These are phyloP conservation scores for Microtus oregoni DNA, from an alignment of 2,113 vertebrate species.

Conservation along the genomic window DNA sequence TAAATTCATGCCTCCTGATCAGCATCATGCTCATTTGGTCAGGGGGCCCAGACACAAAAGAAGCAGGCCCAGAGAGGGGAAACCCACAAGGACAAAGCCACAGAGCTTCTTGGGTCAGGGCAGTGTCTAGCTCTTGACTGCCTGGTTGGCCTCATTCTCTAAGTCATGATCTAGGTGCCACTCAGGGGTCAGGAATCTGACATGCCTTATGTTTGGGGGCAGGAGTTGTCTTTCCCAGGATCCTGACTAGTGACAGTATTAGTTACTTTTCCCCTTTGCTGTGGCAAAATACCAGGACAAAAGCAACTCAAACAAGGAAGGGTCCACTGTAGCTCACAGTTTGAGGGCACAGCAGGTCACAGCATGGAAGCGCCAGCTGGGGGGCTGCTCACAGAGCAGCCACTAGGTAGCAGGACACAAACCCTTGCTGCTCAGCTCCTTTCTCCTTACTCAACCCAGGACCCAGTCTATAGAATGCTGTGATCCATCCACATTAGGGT, in stretches of 20 bases:
- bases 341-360: not conserved
- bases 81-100: rapidly evolving
- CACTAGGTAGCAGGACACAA: not conserved
- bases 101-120: not conserved
- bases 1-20: rapidly evolving
- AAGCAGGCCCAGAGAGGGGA: not conserved
- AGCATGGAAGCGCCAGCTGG: not conserved
- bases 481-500: not conserved
- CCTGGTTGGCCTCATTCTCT: not conserved
- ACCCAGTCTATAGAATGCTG: not conserved
- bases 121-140: not conserved
- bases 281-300: not conserved
- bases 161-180: not conserved
- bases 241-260: not conserved
- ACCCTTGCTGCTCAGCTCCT: too few relatives aligned
- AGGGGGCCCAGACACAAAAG: too few relatives aligned
- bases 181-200: not conserved
- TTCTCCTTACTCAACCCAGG: not conserved
- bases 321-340: not conserved
- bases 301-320: not conserved
- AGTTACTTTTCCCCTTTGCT: too few relatives aligned
- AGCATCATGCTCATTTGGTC: not conserved
- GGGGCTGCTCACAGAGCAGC: not conserved
- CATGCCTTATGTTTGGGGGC: not conserved
- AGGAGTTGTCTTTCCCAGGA: not conserved